These are phyloP conservation scores for Falcunculus frontatus DNA, from an alignment of 2,113 vertebrate genomes.

Conservation along the genomic window DNA sequence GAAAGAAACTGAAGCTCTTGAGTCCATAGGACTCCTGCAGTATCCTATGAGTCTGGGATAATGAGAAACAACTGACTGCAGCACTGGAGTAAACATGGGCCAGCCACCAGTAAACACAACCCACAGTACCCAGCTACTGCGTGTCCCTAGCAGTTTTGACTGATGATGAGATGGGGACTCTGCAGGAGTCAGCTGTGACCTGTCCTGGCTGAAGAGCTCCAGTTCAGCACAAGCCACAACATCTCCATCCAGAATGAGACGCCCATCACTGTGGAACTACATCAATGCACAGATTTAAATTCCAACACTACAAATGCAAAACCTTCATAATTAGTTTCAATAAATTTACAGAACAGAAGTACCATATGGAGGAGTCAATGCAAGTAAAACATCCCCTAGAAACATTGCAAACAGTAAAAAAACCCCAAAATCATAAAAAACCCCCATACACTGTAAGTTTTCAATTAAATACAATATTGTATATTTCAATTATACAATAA, in stretches of 20 bases:
- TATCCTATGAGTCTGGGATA: not conserved
- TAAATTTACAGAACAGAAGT: not conserved
- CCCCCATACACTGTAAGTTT: not conserved
- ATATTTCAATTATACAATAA: not conserved
- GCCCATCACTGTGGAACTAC: not conserved
- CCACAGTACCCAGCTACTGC: fast-evolving
- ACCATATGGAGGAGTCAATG: not conserved
- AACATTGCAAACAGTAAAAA: not conserved
- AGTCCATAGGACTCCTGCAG: not conserved
- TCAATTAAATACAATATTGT: not conserved
- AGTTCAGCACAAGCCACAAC: not conserved
- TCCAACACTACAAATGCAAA: not conserved
- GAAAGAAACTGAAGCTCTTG: not conserved
- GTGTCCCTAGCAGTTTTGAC: fast-evolving
- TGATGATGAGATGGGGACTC: not conserved
- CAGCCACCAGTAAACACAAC: not conserved
- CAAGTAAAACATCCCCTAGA: not conserved
- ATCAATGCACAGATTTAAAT: not conserved
- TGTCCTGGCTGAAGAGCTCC: not conserved
- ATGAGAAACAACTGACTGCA: not conserved
- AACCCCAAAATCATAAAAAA: no score
- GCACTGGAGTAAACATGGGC: not conserved
- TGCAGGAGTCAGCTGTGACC: not conserved
- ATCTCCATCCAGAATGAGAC: not conserved
- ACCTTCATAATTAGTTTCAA: not conserved